Evolutionary conservation across 2,113 vertebrate species (phyloP), one percentile per base, ranked within the genome.

Genomic region (Paraplagusia blochii): DNA sequence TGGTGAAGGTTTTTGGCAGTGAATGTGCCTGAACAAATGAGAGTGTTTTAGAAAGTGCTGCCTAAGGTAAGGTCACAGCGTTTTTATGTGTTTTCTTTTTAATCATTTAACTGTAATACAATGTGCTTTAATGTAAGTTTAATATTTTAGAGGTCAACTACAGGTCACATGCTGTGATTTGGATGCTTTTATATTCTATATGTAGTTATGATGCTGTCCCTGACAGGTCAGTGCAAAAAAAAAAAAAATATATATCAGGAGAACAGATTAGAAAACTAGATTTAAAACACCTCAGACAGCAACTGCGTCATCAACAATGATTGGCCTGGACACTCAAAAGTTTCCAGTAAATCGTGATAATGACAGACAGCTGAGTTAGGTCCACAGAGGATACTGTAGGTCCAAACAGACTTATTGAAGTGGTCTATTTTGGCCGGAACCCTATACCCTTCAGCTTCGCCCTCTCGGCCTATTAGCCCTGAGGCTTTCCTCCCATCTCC

Each of bases 321-420:
- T 5, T 8, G 44, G 50, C 72, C 17, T 53, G 34, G 66, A 67
- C 22, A 29, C 22, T 4, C 6, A 53, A 45, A 50, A 52, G 40
- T 60, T 54, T 58, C 48, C 58, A 72, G 53, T 89, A 85, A 87
- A 88, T 88, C 80, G 79, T 69, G 71, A 55, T 82, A 81, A 88
- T 82, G 75, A 84, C 88, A 84, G 22, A 29, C 22, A 29, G 22
- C 22, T 76, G 62, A 82, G 81, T 75, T 62, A 64, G 79, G 76
- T 78, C 70, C 46, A 57, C 76, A 68, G 72, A 71, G 66, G 69
- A 76, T 53, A 53, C 40, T 39, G 65, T 46, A 47, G 33, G 57
- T 57, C 75, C 55, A 45, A 64, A 29, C 54, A 47, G 53, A 49
- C 34, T 54, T 34, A 53, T 70, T 57, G 44, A 29, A 58, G 53